Percentiles rank a stretch among this genome's conserved stretches.
These are phyloP conservation scores for Arremon brunneinucha DNA, from an alignment of 2,797 vertebrate species.

Conservation along the genomic window DNA sequence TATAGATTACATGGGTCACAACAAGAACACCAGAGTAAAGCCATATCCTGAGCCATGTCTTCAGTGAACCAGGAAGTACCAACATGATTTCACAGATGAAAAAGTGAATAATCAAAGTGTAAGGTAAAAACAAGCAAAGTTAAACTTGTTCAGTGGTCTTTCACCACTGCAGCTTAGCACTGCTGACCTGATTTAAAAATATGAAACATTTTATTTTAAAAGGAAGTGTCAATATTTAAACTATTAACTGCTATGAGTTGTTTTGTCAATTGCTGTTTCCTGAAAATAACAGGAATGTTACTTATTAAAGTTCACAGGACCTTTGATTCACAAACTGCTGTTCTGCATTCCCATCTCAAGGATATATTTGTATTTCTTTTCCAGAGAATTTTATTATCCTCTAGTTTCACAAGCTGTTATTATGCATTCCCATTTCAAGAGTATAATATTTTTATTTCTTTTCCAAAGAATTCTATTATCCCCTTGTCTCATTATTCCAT, in stretches of 20 bases:
- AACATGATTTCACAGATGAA: conserved; percentile 55
- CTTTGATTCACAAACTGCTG: neutral
- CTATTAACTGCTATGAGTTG: neutral
- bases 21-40: conserved; percentile 1
- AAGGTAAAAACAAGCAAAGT: conserved; percentile 10
- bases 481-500: neutral
- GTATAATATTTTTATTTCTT: neutral
- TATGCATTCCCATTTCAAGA: neutral
- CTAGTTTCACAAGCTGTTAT: neutral
- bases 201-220: neutral
- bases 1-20: conserved; percentile 62
- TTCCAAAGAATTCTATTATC: neutral
- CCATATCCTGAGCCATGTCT: neutral
- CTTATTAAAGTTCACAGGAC: neutral
- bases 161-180: neutral
- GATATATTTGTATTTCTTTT: neutral
- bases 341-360: neutral
- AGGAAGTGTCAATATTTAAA: neutral
- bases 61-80: conserved; percentile 54
- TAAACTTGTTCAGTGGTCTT: neutral
- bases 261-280: neutral
- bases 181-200: neutral
- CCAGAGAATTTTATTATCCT: neutral
- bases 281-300: neutral
- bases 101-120: conserved; percentile 51